These are phyloP conservation scores for Hemicentrotus pulcherrimus DNA, from an alignment of 35 echinoderm and acorn worm species.

Conservation along the genomic window DNA sequence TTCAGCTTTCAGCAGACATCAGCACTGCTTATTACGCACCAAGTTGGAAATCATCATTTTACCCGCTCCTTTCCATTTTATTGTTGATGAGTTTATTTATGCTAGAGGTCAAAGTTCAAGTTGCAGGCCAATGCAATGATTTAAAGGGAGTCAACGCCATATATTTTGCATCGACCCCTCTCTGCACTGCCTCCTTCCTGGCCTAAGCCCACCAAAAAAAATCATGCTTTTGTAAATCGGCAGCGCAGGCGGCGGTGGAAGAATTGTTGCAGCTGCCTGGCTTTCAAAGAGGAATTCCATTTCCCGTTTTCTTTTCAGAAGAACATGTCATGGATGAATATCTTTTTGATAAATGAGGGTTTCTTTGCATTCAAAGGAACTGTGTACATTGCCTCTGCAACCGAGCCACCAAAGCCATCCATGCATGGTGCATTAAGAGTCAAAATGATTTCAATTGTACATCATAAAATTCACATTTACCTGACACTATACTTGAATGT, in stretches of 20 bases:
- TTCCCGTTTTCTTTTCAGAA: not conserved
- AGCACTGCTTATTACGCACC: not conserved
- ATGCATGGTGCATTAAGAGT: not conserved
- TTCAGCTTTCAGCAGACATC: not conserved
- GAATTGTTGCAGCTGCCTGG: slow-evolving; percentile 30
- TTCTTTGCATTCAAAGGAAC: not conserved
- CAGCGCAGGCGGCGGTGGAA: not conserved
- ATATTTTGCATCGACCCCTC: not conserved
- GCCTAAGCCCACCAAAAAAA: not conserved
- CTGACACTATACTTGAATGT: not conserved
- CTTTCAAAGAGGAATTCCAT: slow-evolving; percentile 7
- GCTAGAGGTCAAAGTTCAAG: slow-evolving; percentile 16
- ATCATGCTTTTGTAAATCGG: not conserved
- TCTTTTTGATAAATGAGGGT: not conserved
- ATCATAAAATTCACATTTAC: slow-evolving; percentile 20
- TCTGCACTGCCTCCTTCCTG: not conserved
- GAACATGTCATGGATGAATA: slow-evolving; percentile 12
- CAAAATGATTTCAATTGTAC: slow-evolving; percentile 6
- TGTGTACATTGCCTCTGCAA: slow-evolving; percentile 1
- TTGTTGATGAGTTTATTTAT: slow-evolving; percentile 45
- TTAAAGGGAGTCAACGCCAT: not conserved
- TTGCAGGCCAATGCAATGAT: not conserved
- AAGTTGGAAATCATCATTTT: not conserved
- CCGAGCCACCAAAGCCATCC: not conserved
- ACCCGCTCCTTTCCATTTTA: not conserved